Evolutionary conservation across 2,797 vertebrate genomes (phyloP), one percentile per base, ranked within the genome.

Genomic region (Acropternis orthonyx): DNA sequence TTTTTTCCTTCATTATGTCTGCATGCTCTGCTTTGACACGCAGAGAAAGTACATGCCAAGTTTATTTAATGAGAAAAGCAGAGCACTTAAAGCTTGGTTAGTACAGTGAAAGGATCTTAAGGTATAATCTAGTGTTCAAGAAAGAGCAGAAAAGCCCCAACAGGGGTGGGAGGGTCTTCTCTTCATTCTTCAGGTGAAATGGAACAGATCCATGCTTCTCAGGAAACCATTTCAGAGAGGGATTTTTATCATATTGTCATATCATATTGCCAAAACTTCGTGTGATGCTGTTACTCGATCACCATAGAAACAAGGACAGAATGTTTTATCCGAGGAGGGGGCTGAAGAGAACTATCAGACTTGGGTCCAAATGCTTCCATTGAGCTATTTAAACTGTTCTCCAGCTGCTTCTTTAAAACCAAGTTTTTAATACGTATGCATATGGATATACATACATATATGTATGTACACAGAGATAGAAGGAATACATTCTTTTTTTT

Each of bases 31-130:
- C 62, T 88, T 84, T 91, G 89, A 94, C 82, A 93, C 0, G 8
- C 80, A 94, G 88, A 94, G 73, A 66, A 92, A 82, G 37, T 12
- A 88, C 23, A 67, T 19, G 79, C 76, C 92, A 94, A 91, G 44
- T 69, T 78, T 48, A 74, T 67, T 72, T 82, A 93, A 96, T 51
- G 92, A 88, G 63, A 93, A 94, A 88, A 86, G 36, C 79, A 93
- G 79, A 94, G 32, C 41, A 67, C 73, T 27, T 81, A 69, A 91
- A 84, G 61, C n/a, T 15, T 75, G 58, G 68, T 73, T 67, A 84
- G 36, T 14, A 59, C 19, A 87, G 44, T 6, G 2, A 80, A 77
- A 75, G 24, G 19, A 79, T 63, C 54, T 56, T 34, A 41, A 69
- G n/a, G 23, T 46, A 69, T 44, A 62, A 68, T 12, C 12, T 22